Base-by-base conservation (phyloP, 2,797 vertebrate genomes). In the Acestrorhynchus altus region DNA sequence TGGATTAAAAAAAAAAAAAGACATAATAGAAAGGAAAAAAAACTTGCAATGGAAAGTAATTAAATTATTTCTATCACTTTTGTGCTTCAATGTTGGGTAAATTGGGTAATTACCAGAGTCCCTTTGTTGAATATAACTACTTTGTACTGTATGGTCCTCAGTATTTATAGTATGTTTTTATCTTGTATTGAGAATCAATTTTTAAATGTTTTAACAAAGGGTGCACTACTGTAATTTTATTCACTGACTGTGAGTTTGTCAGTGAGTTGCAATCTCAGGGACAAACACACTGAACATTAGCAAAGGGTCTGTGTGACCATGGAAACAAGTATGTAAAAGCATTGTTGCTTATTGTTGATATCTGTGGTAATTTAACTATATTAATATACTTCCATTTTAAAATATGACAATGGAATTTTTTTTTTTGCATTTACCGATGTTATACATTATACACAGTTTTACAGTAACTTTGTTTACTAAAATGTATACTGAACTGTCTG, bases 391-490 rank as follows among this genome's bases (percentile, higher is more conserved):
- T 18, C 18, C 5, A 16, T 20, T 44, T 13, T 65, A 46, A 46
- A 64, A 42, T 42, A 22, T n/a, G 42, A 5, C 4, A 11, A 3
- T 10, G 42, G 18, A 39, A 20, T 20, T 28, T 22, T 54, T 7
- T 10, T 51, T n/a, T 51, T 8, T 51, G 18, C 18, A 51, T 51
- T n/a, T 51, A 52, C 51, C 22, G 20, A 22, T 8, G 18, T 9
- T 2, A 8, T 10, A 11, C 13, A n/a, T 35, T 2, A 10, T 3
- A 1, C 85, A 78, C 77, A 61, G 28, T 40, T 31, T 75, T 35
- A 16, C 28, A 40, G 31, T 39, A 8, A 8, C 10, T 16, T 39
- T 76, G 57, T 76, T 71, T 57, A 40, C 71, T 79, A 60, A 77
- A 68, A 63, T 20, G 8, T 16, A 39, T 42, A 57, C 74, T 44